Base-by-base conservation (phyloP, 2,888 invertebrate genomes). In the Eustalomyia histrio region DNA sequence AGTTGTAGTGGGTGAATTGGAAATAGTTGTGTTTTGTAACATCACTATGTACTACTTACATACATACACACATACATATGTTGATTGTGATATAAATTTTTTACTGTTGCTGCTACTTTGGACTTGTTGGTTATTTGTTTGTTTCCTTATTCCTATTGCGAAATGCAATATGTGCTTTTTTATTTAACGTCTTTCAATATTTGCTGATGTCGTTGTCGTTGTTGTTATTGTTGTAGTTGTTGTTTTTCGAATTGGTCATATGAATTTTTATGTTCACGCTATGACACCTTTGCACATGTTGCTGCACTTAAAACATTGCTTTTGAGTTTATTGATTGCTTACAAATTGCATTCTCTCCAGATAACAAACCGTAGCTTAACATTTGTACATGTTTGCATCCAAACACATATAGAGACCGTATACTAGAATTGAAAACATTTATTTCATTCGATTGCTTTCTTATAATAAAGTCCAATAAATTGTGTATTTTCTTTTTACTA, bases 261-360 rank as follows among this genome's bases (percentile, higher is more conserved):
- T 65, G 73, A 80, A 76, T 76, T 80, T 73, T 73, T 76, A 72
- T 76, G 76, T 52, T 80, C 76, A 69, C 76, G 76, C 80, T 74
- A 65, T 80, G 76, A 76, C 73, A 68, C 76, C 47, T 65, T 69
- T 50, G 76, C 73, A 80, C 76, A 80, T 80, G 80, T 76, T 80
- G 80, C 80, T 64, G 53, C 65, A 60, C 53, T 60, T 72, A 60
- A 74, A 80, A 74, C 72, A 68, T 72, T 68, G 61, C 72, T 63
- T n/a, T n/a, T 39, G 29, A 47, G 12, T 73, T 69, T 74, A 74
- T 69, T 69, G 80, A 76, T 80, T 80, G 73, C 57, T 76, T 74
- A 76, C 76, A 76, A 80, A 74, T 73, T 73, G n/a, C 55, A 74
- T 65, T 76, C 50, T 29, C 10, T 63, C 18, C 57, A 57, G 63